Evolutionary conservation across 92 coral and sea anemone species (phyloP), one percentile per base, ranked within the genome.

Genomic region (Chrysogorgia sp.): DNA sequence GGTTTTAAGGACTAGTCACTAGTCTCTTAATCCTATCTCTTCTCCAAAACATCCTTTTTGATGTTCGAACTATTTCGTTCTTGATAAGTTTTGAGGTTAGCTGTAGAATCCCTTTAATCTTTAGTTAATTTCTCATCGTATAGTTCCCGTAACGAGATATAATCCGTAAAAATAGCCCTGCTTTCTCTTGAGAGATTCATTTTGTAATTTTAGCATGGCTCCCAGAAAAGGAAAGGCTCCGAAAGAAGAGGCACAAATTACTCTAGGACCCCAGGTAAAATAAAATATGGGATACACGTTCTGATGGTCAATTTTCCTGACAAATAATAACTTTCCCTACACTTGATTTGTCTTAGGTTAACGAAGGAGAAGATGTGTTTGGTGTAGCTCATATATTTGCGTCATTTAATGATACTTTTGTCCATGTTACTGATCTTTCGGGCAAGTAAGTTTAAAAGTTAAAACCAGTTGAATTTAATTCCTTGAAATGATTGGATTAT

Each of bases 301-400:
- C 0, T 12, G 12, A 12, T 56, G 62, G 62, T 56, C 2, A 20
- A 56, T 56, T 56, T 4, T 12, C 5, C 12, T 37, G 6, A 37
- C 43, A 17, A 52, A 17, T 52, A 52, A 17, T 52, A 23, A 28
- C 57, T 52, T 63, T 64, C 49, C 40, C 13, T 48, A 32, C 56
- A 40, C 56, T 26, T 45, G 26, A 40, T 74, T 79, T 65, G 21
- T 56, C 37, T 48, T 78, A 92, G 97, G 96, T 90, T 52, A 75
- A 82, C 67, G 98, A 94, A 77, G 98, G 98, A 35, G 98, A 94
- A 86, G 82, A 89, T 67, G 96, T 91, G 52, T 94, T 94, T 63
- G 98, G 97, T 26, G 98, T 94, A 25, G 98, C 98, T 10, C 98
- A 94, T 56, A 94, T 94, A 68, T 94, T 94, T 86, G 98, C 98